A percentile compares a stretch with the other conserved stretches of the same genome.
Evolutionary conservation across 2,113 vertebrate species (phyloP).

Genomic region (Marmota flaviventris): DNA sequence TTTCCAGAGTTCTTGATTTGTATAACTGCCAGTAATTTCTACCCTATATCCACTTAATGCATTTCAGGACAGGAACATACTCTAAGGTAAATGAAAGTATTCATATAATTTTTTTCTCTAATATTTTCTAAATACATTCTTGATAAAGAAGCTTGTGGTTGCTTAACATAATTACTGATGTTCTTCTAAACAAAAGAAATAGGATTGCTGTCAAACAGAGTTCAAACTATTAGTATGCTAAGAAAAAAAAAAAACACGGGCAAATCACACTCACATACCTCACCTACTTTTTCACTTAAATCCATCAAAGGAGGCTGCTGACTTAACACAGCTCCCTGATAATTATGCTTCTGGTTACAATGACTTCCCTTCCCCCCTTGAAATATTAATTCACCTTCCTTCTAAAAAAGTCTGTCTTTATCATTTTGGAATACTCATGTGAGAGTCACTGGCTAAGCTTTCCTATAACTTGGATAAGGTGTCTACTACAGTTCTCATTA

Average conservation of each 20-base stretch:
- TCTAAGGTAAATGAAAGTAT: not conserved
- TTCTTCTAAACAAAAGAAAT: slow-evolving; percentile 39
- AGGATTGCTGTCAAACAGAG: not conserved
- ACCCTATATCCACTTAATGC: not conserved
- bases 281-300: slow-evolving; percentile 28
- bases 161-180: not conserved
- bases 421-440: slow-evolving; percentile 54
- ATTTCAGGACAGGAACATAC: not conserved
- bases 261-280: not conserved
- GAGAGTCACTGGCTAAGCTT: slow-evolving; percentile 58
- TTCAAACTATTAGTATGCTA: not conserved
- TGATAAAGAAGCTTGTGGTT: not conserved
- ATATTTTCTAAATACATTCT: slow-evolving; percentile 11
- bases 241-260: not conserved
- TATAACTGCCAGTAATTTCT: not conserved
- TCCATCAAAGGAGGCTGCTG: not conserved
- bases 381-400: slow-evolving; percentile 58
- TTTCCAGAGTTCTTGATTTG: not conserved
- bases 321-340: not conserved
- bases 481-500: slow-evolving; percentile 43
- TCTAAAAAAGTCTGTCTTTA: slow-evolving; percentile 66
- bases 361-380: not conserved
- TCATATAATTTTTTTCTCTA: not conserved
- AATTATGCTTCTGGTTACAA: slow-evolving; percentile 16
- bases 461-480: slow-evolving; percentile 18